Evolutionary conservation across 2,113 vertebrate species (phyloP).

Genomic region (Pterocles orientalis): DNA sequence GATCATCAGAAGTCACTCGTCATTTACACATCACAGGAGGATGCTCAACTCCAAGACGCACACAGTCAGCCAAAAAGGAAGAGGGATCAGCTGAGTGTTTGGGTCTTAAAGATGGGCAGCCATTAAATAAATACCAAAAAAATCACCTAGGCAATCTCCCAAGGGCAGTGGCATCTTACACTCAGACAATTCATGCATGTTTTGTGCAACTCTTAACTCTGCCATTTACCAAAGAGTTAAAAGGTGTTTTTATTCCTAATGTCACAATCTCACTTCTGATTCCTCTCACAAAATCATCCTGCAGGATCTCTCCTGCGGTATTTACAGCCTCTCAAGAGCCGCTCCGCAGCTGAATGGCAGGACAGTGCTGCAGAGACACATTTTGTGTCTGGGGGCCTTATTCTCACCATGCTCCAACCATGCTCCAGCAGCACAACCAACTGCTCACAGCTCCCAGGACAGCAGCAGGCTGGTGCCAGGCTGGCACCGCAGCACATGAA

Average conservation of each 20-base stretch:
- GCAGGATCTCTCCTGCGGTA: neutral
- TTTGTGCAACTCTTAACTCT: neutral
- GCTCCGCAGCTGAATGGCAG: neutral
- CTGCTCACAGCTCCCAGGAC: neutral
- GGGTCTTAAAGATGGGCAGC: neutral
- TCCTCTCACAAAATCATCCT: neutral
- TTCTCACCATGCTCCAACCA: neutral
- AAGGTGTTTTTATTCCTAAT: neutral
- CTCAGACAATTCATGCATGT: neutral
- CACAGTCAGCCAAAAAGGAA: constrained; percentile 26
- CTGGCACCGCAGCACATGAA: neutral
- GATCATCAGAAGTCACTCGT: constrained; percentile 49
- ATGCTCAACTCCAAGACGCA: constrained; percentile 49
- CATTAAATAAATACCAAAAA: neutral
- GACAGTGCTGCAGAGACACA: neutral
- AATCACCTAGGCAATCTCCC: neutral
- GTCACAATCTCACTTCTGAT: neutral
- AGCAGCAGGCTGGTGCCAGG: neutral
- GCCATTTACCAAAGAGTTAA: neutral
- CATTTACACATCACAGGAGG: constrained; percentile 64
- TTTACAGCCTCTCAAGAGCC: neutral
- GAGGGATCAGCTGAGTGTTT: constrained; percentile 28
- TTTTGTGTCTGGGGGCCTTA: neutral
- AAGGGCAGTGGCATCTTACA: neutral
- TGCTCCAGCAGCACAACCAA: accelerated